Percentiles rank a stretch among this genome's conserved stretches.
phyloP scores from a whole-genome alignment of 2,888 invertebrate genomes.

The Tetropium fuscum region DNA sequence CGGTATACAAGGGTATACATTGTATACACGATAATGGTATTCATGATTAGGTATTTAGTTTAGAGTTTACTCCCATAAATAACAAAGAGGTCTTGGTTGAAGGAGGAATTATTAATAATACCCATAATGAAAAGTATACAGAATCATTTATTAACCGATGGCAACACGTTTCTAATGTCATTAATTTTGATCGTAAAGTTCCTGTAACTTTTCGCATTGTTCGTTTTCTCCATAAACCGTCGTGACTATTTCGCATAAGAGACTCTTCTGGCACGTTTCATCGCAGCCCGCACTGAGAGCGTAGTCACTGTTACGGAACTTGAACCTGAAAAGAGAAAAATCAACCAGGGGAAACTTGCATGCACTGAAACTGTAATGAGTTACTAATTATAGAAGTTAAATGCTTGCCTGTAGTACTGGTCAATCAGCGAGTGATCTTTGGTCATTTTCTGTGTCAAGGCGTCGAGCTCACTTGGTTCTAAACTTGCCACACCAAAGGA shows the following conservation, averaged over 20 bases:
- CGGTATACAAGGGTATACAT: no score
- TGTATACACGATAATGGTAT: no score
- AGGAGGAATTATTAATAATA: no score
- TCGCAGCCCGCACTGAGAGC: neutral
- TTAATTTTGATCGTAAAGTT: slow-evolving; percentile 5
- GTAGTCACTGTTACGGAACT: slow-evolving; percentile 4
- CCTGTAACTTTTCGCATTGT: slow-evolving; percentile 1
- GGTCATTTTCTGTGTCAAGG: slow-evolving; percentile 73
- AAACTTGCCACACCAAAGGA: slow-evolving; percentile 74
- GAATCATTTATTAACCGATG: no score
- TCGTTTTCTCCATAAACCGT: neutral
- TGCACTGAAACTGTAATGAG: no score
- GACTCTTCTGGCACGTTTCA: neutral
- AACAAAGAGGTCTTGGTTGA: no score
- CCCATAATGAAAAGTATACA: no score
- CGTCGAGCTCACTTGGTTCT: slow-evolving; percentile 72
- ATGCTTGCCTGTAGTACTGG: slow-evolving; percentile 59
- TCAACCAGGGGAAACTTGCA: no score
- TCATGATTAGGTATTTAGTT: no score
- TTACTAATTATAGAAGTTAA: no score
- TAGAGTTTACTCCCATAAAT: no score
- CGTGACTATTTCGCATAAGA: slow-evolving; percentile 9
- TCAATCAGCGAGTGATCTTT: slow-evolving; percentile 67
- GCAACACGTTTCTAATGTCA: no score
- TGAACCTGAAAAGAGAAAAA: slow-evolving; percentile 10